Percentiles rank a stretch among this genome's conserved stretches.
These are phyloP conservation scores for Villa cingulata DNA, from an alignment of 2,888 invertebrate species.

Conservation along the genomic window DNA sequence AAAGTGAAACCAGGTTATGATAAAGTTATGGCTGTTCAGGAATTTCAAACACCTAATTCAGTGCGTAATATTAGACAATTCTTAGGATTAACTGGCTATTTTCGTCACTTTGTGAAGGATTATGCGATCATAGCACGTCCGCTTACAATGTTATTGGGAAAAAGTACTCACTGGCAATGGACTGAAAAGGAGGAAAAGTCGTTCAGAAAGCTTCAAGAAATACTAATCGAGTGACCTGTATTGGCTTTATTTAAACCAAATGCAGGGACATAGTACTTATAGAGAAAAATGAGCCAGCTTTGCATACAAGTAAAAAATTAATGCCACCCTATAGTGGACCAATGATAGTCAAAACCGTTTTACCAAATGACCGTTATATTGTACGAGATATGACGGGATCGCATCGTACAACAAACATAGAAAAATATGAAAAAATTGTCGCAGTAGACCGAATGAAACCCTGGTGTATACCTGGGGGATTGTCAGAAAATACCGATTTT, in stretches of 20 bases:
- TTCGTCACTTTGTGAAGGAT: constrained; percentile 18
- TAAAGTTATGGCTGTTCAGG: constrained; percentile 17
- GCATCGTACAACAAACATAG: too few species aligned
- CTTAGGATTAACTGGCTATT: constrained; percentile 19
- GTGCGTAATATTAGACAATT: constrained; percentile 19
- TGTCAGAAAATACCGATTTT: too few species aligned
- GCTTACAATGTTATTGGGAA: constrained; percentile 10
- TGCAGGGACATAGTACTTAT: constrained; percentile 11
- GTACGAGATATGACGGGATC: too few species aligned
- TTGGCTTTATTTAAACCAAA: constrained; percentile 12
- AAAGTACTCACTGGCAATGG: constrained; percentile 6
- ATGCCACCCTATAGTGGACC: too few species aligned
- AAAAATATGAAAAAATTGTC: too few species aligned
- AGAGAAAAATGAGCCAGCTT: too few species aligned
- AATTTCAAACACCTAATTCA: constrained; percentile 13
- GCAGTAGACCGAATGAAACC: too few species aligned
- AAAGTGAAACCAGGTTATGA: constrained; percentile 15
- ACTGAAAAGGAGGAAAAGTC: background rate
- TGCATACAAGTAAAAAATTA: too few species aligned
- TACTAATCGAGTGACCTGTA: constrained; percentile 12
- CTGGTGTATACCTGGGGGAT: too few species aligned
- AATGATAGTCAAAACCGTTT: too few species aligned
- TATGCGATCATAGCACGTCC: constrained; percentile 14
- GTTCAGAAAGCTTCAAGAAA: background rate
- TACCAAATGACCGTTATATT: too few species aligned